Evolutionary conservation across 2,888 invertebrate genomes (phyloP).

Genomic region (Anthophora plumipes): DNA sequence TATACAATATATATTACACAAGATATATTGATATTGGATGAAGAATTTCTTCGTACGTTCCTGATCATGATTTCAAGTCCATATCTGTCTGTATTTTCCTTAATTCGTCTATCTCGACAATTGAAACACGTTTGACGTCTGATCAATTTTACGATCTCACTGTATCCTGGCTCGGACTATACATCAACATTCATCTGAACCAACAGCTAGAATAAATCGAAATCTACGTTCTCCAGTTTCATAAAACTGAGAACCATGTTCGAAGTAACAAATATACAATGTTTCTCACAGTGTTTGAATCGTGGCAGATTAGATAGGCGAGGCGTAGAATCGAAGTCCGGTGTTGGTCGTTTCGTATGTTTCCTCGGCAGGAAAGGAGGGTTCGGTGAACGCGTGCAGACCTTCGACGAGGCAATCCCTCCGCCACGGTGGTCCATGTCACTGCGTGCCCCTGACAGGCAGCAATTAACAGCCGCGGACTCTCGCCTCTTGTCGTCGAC

Average conservation of each 20-base stretch:
- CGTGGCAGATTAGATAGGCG: slow-evolving; percentile 32
- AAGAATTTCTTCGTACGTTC: too few relatives aligned
- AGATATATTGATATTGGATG: too few relatives aligned
- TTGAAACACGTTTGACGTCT: too few relatives aligned
- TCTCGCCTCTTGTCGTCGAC: slow-evolving; percentile 74
- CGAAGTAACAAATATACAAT: neutral
- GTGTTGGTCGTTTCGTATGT: slow-evolving; percentile 52
- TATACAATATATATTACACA: too few relatives aligned
- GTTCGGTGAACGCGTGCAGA: slow-evolving; percentile 55
- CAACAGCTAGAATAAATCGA: too few relatives aligned
- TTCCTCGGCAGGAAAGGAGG: slow-evolving; percentile 63
- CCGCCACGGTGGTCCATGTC: slow-evolving; percentile 71
- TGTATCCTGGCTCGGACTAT: too few relatives aligned
- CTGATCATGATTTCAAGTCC: too few relatives aligned
- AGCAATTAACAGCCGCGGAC: slow-evolving; percentile 84
- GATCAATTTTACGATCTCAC: too few relatives aligned
- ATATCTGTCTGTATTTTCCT: too few relatives aligned
- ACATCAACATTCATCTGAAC: too few relatives aligned
- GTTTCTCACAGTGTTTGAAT: neutral
- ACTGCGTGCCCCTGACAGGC: slow-evolving; percentile 83
- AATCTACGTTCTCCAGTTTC: neutral
- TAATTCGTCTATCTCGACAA: too few relatives aligned
- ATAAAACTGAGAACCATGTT: neutral
- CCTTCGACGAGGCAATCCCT: slow-evolving; percentile 70
- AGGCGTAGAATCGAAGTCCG: slow-evolving; percentile 27